Evolutionary conservation across 1,140 invertebrate species (phyloP), one percentile per base, ranked within the genome.

Genomic region (Gerris buenoi): DNA sequence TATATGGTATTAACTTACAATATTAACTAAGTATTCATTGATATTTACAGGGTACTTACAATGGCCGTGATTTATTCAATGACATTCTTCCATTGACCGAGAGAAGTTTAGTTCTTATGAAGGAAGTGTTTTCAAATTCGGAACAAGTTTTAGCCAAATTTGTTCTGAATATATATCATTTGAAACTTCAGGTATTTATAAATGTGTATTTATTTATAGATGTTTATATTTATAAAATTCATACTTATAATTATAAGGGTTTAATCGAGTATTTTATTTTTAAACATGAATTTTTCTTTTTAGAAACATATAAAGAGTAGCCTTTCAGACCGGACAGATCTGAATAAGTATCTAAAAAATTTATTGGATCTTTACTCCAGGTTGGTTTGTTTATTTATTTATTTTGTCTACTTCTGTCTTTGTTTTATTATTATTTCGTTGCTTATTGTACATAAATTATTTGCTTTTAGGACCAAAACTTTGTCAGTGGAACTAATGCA

Each of bases 121-220:
- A 88, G 75, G 86, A 90, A 77, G 95, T 99, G 0, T 99, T 99
- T 75, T 86, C 85, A n/a, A 96, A 95, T 80, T 93, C 95, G 0
- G 91, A 97, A 70, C 90, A 95, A 83, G 94, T 99, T 0, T 98
- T 98, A 93, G 88, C 90, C 46, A 98, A 98, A 79, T 96, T 98
- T 80, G 90, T 98, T 28, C 79, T 98, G 1, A 97, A 97, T 74
- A 93, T 99, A 67, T 99, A 95, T 78, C 91, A 97, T 73, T 80
- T 92, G 2, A 93, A 95, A 77, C 79, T 98, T 46, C 89, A 86
- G 77, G 65, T 65, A n/a, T n/a, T n/a, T n/a, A n/a, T n/a, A n/a
- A n/a, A n/a, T n/a, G n/a, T n/a, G n/a, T n/a, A n/a, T n/a, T n/a
- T n/a, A n/a, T n/a, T n/a, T n/a, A n/a, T n/a, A n/a, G n/a, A n/a